These are phyloP conservation scores for Anser cygnoides DNA, from an alignment of 2,113 vertebrate species.

Conservation along the genomic window DNA sequence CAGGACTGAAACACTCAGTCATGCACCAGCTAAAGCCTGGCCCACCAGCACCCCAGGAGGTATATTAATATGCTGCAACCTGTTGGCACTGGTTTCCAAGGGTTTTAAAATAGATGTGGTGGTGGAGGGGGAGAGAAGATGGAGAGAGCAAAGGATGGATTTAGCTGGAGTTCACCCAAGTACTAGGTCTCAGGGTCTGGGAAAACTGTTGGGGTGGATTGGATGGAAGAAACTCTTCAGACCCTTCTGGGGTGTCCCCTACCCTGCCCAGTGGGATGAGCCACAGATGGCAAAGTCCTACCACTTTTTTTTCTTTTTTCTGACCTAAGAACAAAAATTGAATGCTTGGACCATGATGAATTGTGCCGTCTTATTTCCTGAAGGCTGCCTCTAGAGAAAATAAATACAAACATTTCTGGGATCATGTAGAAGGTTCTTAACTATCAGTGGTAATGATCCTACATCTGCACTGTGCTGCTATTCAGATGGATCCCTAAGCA, in stretches of 20 bases:
- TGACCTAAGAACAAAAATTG: neutral
- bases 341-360: accelerated
- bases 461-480: accelerated
- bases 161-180: neutral
- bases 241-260: neutral
- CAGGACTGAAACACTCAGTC: constrained; percentile 27
- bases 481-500: neutral
- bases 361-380: neutral
- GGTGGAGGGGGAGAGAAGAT: neutral
- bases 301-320: neutral
- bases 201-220: neutral
- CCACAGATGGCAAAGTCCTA: neutral
- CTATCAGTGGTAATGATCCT: neutral
- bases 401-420: neutral
- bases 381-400: neutral
- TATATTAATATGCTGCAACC: neutral
- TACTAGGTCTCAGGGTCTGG: neutral
- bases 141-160: neutral
- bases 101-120: neutral
- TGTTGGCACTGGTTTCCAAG: constrained; percentile 10
- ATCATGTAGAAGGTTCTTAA: neutral
- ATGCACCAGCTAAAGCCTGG: constrained; percentile 5
- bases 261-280: accelerated
- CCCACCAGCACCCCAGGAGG: neutral
- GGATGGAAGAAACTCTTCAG: neutral